A percentile compares a stretch with the other conserved stretches of the same genome.
These are phyloP conservation scores for Eriosoma lanigerum DNA, from an alignment of 1,140 invertebrate genomes.

Conservation along the genomic window DNA sequence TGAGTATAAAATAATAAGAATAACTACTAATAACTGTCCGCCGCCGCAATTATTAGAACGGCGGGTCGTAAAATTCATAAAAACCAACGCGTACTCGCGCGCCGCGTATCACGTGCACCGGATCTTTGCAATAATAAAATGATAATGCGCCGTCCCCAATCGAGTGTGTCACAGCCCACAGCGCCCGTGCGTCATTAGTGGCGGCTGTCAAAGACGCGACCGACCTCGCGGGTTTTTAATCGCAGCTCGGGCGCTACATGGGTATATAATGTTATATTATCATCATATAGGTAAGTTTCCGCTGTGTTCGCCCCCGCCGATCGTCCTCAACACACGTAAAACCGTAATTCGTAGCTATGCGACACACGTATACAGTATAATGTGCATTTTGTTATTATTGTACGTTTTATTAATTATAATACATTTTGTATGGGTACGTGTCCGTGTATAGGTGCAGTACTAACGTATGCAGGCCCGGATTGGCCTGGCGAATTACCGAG, in stretches of 20 bases:
- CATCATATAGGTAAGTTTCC: neutral
- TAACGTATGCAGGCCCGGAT: no score
- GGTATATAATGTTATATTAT: neutral
- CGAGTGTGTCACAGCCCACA: neutral
- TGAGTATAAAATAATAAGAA: no score
- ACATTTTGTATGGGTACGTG: no score
- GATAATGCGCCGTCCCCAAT: neutral
- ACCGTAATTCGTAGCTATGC: no score
- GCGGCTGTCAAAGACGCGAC: neutral
- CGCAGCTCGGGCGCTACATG: neutral
- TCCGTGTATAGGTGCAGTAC: no score
- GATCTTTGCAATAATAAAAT: constrained; percentile 1
- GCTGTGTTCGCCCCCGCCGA: neutral
- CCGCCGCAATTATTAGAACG: neutral
- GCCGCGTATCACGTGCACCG: neutral
- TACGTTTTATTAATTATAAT: no score
- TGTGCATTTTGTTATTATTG: no score
- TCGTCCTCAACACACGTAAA: neutral
- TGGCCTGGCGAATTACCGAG: no score
- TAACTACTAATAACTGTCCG: neutral
- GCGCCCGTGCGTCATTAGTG: neutral
- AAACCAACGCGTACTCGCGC: neutral
- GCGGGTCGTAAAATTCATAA: constrained; percentile 2
- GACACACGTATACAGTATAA: no score
- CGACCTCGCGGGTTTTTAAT: constrained; percentile 18